Evolutionary conservation across 2,797 vertebrate species (phyloP).

Genomic region (Podarcis lilfordi): DNA sequence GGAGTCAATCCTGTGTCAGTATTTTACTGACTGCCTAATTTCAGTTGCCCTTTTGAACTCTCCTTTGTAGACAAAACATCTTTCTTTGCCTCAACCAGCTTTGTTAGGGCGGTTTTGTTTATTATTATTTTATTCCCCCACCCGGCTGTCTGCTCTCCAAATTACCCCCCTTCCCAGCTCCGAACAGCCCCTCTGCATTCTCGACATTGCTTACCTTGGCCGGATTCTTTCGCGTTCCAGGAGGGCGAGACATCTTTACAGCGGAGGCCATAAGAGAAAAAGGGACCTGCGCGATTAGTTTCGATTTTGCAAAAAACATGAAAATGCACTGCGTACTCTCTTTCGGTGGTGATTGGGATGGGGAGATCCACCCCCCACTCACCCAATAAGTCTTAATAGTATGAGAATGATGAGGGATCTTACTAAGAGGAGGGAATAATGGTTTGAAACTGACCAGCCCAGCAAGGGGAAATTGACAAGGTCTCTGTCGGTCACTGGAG

Average conservation of each 20-base stretch:
- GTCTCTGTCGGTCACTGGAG: neutral
- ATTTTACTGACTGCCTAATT: neutral
- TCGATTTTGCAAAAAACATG: neutral
- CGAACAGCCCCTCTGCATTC: neutral
- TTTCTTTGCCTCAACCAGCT: neutral
- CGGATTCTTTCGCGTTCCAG: neutral
- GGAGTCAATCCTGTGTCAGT: neutral
- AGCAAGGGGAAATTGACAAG: neutral
- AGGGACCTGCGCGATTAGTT: neutral
- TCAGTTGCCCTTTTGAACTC: neutral
- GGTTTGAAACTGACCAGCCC: neutral
- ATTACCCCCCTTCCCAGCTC: rapidly evolving
- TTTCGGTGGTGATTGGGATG: no score
- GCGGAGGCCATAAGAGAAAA: neutral
- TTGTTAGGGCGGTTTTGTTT: neutral
- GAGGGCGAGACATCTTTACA: neutral
- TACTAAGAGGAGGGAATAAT: neutral
- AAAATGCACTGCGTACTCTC: no score
- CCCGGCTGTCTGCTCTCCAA: neutral
- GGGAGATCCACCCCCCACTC: no score
- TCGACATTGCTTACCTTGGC: neutral
- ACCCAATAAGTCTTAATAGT: no score
- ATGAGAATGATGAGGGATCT: neutral
- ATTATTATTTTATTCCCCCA: neutral
- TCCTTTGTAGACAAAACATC: neutral